Conservation (phyloP, 2,888 invertebrate species). For the Oligia strigilis region DNA sequence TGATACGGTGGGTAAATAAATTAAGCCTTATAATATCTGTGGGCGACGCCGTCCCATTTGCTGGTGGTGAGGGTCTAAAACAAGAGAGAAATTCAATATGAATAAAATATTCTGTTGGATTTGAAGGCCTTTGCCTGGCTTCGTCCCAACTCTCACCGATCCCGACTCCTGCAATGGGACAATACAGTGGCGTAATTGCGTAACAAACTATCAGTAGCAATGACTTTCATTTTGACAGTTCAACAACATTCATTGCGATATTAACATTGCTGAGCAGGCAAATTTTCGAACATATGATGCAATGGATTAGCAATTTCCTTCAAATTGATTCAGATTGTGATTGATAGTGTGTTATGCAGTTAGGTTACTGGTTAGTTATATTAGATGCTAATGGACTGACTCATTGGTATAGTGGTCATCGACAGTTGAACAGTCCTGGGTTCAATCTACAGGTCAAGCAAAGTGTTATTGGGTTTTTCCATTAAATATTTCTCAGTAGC, state of each 20-base stretch:
- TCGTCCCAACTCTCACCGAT: no score
- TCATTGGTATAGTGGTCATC: background rate
- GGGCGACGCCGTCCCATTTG: conserved; percentile 69
- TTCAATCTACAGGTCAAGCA: background rate
- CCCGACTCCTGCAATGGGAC: background rate
- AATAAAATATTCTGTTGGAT: background rate
- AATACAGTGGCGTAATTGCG: background rate
- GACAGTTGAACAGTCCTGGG: no score
- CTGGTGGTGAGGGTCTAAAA: conserved; percentile 73
- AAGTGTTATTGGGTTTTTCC: background rate
- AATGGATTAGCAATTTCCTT: no score
- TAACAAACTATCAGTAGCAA: background rate
- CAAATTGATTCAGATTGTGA: no score
- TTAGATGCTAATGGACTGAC: background rate
- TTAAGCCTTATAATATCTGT: conserved; percentile 73
- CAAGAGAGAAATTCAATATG: background rate
- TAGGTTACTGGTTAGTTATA: no score
- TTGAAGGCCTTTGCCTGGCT: background rate
- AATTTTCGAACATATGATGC: no score
- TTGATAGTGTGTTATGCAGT: no score
- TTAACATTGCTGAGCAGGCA: no score
- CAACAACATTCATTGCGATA: no score
- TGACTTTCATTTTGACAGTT: no score
- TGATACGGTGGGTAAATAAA: conserved; percentile 33
- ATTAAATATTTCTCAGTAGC: background rate